Percentiles rank a stretch among this genome's conserved stretches.
These are phyloP conservation scores for Germaria angustata DNA, from an alignment of 2,888 invertebrate species.

Conservation along the genomic window DNA sequence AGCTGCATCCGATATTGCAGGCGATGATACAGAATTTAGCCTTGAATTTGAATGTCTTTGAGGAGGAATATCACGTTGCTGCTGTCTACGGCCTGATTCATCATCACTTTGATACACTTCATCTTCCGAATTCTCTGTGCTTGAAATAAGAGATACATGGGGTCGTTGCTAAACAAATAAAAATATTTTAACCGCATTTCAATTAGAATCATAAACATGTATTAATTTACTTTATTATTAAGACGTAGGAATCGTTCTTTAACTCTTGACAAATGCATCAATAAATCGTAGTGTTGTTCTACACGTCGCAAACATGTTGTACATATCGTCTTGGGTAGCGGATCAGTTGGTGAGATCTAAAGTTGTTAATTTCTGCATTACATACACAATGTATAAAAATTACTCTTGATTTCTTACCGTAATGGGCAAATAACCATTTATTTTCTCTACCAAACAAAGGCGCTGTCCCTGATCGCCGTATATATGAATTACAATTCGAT, in stretches of 20 bases:
- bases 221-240: slow-evolving; percentile 63
- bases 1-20: slow-evolving; percentile 11
- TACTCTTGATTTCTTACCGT: slow-evolving; percentile 82
- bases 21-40: neutral
- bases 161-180: slow-evolving; percentile 32
- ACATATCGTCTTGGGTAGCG: slow-evolving; percentile 86
- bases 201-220: neutral
- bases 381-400: neutral
- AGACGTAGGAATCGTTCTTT: slow-evolving; percentile 71
- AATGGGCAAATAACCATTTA: slow-evolving; percentile 89
- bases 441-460: slow-evolving; percentile 88
- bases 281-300: slow-evolving; percentile 81
- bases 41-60: slow-evolving; percentile 13
- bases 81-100: slow-evolving; percentile 39
- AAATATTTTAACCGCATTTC: neutral
- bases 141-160: slow-evolving; percentile 67
- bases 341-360: slow-evolving; percentile 84
- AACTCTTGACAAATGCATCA: slow-evolving; percentile 76
- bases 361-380: slow-evolving; percentile 69
- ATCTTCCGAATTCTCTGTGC: slow-evolving; percentile 73
- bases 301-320: slow-evolving; percentile 83
- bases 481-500: slow-evolving; percentile 89
- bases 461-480: slow-evolving; percentile 90
- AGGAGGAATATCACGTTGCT: neutral
- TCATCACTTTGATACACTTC: slow-evolving; percentile 67